Base-by-base conservation (phyloP, 2,113 vertebrate species). In the Phrynosoma blainvillii region DNA sequence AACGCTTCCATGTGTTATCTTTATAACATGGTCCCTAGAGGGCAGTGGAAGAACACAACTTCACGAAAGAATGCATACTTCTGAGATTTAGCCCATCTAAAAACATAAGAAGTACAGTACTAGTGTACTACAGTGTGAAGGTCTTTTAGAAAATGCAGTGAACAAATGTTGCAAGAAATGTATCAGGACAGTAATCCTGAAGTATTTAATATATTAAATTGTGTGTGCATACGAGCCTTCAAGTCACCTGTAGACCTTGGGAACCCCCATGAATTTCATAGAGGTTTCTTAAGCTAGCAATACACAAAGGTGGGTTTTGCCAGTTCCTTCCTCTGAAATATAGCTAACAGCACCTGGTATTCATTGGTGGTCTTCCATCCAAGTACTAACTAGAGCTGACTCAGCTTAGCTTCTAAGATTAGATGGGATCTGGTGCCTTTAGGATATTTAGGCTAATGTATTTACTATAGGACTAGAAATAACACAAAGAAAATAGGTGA, bases 11-110 rank as follows among this genome's bases (percentile, higher is more conserved):
- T 36, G 36, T 36, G 36, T 36, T 36, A 36, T 36, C 36, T 36
- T 36, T 36, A 36, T 36, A 90, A 78, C 59, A 0, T 1, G 81
- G 66, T 80, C 36, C 68, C 68, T 89, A 89, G 42, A 87, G 18
- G n/a, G 56, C 66, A 91, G 62, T 85, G 75, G 68, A 5, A 85
- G 27, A 92, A 88, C 1, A 0, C 3, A 92, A 87, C 21, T 59
- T 88, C 20, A 5, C 71, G 3, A 32, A 20, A 0, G 36, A 0
- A 75, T 1, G 1, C 20, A 1, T 11, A 36, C 7, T 13, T 81
- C 5, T 2, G 0, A 2, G 11, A 68, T 77, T 89, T 32, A 86
- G 20, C 23, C 42, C 27, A 77, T 62, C 0, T 0, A 75, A 7
- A 73, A 71, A 14, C 0, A 16, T 16, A 36, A 76, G 12, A 25